Percentiles rank a stretch among this genome's conserved stretches.
phyloP scores from a whole-genome alignment of 2,113 vertebrate species.

The Tyto alba region DNA sequence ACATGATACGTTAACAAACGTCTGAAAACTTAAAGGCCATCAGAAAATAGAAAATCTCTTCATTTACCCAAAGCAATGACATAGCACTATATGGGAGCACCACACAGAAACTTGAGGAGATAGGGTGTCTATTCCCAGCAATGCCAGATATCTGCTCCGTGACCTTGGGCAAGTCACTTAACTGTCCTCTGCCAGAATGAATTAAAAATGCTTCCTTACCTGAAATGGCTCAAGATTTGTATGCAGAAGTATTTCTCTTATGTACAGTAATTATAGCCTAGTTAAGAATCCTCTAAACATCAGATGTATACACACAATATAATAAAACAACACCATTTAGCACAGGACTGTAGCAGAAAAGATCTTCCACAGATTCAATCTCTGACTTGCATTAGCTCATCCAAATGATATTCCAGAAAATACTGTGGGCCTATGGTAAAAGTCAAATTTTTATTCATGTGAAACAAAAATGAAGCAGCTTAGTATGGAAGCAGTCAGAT shows the following conservation, averaged over 20 bases:
- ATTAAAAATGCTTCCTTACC: background rate
- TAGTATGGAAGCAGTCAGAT: background rate
- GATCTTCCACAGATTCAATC: background rate
- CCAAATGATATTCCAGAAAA: background rate
- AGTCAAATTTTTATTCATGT: background rate
- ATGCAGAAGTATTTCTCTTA: background rate
- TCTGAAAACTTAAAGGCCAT: constrained; percentile 13
- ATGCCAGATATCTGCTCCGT: background rate
- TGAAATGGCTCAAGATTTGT: background rate
- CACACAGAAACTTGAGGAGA: background rate
- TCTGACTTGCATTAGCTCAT: background rate
- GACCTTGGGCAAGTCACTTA: background rate
- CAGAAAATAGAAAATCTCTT: constrained; percentile 26
- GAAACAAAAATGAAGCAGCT: background rate
- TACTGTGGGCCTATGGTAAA: background rate
- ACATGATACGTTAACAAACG: background rate
- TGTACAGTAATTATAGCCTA: background rate
- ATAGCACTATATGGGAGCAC: background rate
- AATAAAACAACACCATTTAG: background rate
- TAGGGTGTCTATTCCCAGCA: background rate
- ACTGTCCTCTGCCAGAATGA: background rate
- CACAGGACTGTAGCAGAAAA: background rate
- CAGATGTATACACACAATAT: background rate
- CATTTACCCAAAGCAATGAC: background rate
- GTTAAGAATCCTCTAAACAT: background rate